Evolutionary conservation across 2,113 vertebrate species (phyloP).

Genomic region (Saguinus imperator): DNA sequence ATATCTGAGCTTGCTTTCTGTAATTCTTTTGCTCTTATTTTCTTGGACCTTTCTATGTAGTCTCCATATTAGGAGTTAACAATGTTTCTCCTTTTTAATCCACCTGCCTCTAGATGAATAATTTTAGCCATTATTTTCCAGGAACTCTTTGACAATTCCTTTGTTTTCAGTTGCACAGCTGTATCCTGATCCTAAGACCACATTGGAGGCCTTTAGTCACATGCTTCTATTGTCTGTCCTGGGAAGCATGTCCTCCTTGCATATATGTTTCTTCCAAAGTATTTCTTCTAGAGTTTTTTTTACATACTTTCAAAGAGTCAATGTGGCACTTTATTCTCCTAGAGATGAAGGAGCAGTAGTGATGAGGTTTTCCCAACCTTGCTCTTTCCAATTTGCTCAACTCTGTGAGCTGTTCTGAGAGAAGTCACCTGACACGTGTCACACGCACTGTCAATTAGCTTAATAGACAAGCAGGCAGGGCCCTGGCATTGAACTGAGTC

Average conservation of each 20-base stretch:
- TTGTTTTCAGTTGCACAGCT: constrained; percentile 46
- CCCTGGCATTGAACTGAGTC: constrained; percentile 39
- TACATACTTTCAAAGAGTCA: not conserved
- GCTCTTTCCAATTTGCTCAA: constrained; percentile 42
- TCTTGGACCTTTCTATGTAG: not conserved
- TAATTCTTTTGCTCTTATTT: not conserved
- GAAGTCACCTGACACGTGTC: not conserved
- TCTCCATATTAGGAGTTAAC: not conserved
- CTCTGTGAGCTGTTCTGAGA: constrained; percentile 19
- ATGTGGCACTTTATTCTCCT: not conserved
- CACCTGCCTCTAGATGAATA: constrained; percentile 3
- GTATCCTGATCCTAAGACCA: not conserved
- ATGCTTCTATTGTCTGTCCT: not conserved
- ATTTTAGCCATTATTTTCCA: not conserved
- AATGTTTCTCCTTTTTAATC: not conserved
- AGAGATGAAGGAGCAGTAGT: not conserved
- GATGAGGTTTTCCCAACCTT: not conserved
- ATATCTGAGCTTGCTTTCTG: not conserved
- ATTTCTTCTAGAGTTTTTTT: constrained; percentile 43
- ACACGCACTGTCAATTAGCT: constrained; percentile 29
- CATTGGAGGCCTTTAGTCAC: not conserved
- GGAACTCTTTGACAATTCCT: constrained; percentile 41
- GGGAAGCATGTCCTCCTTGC: not conserved
- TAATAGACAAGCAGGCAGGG: constrained; percentile 30
- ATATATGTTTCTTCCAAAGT: not conserved